A percentile compares a stretch with the other conserved stretches of the same genome.
Evolutionary conservation across 2,888 invertebrate genomes (phyloP).

Genomic region (Mellilla xanthometata): DNA sequence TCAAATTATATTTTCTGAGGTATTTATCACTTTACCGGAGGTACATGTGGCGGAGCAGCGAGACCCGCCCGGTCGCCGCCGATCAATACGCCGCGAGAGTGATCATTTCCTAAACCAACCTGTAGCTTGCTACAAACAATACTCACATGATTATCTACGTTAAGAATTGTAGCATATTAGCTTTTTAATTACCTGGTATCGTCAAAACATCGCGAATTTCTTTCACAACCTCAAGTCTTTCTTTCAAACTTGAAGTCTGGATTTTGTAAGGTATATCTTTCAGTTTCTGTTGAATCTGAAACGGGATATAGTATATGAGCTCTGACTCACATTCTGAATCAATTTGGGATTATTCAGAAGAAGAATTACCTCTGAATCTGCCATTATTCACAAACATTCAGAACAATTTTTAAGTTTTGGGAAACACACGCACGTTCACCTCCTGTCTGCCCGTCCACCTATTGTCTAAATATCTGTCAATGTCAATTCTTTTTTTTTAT

Average conservation of each 20-base stretch:
- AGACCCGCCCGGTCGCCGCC: constrained; percentile 22
- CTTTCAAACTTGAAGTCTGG: constrained; percentile 88
- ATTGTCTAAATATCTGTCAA: constrained; percentile 13
- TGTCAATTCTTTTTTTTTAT: neutral
- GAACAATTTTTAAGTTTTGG: constrained; percentile 36
- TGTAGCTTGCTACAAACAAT: constrained; percentile 19
- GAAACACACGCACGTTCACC: constrained; percentile 24
- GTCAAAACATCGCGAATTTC: constrained; percentile 87
- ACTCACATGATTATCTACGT: constrained; percentile 1
- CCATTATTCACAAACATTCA: constrained; percentile 82
- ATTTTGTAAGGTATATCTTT: constrained; percentile 89
- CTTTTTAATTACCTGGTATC: constrained; percentile 84
- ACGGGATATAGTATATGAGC: neutral
- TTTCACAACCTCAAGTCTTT: constrained; percentile 85
- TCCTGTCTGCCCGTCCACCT: neutral
- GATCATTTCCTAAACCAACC: constrained; percentile 27
- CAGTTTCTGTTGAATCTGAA: constrained; percentile 85
- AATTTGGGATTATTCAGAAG: constrained; percentile 2
- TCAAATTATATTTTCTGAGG: no score
- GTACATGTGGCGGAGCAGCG: constrained; percentile 1
- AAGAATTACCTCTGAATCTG: constrained; percentile 85
- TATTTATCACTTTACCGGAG: neutral
- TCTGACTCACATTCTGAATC: neutral
- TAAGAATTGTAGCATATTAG: neutral
- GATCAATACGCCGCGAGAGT: constrained; percentile 43